phyloP scores from a whole-genome alignment of 2,113 vertebrate species.

The Conger conger region DNA sequence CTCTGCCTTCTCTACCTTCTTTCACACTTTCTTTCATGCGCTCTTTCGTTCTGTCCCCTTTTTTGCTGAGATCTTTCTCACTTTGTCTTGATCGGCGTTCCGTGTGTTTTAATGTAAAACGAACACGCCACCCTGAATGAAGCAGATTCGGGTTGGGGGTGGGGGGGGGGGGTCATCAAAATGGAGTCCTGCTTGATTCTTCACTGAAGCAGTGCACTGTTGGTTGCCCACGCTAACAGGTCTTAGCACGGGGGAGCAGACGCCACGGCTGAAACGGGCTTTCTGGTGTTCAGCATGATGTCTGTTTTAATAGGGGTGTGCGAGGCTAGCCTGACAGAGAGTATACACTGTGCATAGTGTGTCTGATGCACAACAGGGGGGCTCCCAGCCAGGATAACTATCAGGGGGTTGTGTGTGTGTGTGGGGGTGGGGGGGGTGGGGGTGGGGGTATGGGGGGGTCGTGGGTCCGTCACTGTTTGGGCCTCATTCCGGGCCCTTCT shows the following conservation, averaged over 20 bases:
- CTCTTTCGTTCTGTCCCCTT: slow-evolving; percentile 29
- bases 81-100: slow-evolving; percentile 60
- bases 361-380: slow-evolving; percentile 40
- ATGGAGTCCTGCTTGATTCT: slow-evolving; percentile 55
- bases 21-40: slow-evolving; percentile 7
- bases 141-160: not conserved
- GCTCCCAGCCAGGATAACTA: slow-evolving; percentile 18
- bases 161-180: slow-evolving; percentile 47
- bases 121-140: slow-evolving; percentile 19
- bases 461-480: not conserved
- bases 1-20: slow-evolving; percentile 10
- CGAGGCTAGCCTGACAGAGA: slow-evolving; percentile 42
- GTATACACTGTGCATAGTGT: slow-evolving; percentile 61
- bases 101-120: slow-evolving; percentile 44
- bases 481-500: slow-evolving; percentile 13
- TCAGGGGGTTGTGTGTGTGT: not conserved
- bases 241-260: slow-evolving; percentile 45
- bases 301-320: slow-evolving; percentile 60
- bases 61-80: slow-evolving; percentile 51
- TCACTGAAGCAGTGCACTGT: slow-evolving; percentile 54
- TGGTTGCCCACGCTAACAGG: slow-evolving; percentile 54
- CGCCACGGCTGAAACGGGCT: slow-evolving; percentile 17
- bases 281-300: slow-evolving; percentile 55
- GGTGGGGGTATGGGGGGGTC: not conserved
- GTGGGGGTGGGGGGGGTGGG: not conserved